Evolutionary conservation across 2,113 vertebrate genomes (phyloP).

Genomic region (Onychorhynchus coronatus): DNA sequence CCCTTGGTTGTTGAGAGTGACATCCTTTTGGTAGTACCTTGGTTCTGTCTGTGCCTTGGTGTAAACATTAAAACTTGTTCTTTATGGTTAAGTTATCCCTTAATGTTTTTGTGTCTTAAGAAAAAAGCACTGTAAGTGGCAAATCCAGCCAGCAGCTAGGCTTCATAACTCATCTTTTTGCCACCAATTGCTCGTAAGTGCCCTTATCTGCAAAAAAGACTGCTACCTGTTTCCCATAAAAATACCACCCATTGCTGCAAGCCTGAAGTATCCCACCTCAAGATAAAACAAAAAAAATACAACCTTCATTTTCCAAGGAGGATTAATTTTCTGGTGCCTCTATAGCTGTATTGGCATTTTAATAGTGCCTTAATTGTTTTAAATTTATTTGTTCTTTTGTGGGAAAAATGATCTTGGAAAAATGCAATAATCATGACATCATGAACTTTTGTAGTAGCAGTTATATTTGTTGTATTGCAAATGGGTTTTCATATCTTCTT

Average conservation of each 20-base stretch:
- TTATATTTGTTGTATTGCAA: not conserved
- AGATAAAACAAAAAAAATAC: not conserved
- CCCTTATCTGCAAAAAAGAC: not conserved
- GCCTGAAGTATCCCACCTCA: not conserved
- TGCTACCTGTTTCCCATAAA: slow-evolving; percentile 13
- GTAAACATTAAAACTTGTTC: not conserved
- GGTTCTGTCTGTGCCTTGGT: not conserved
- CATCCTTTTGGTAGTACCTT: not conserved
- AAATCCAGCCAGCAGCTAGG: not conserved
- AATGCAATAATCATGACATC: not conserved
- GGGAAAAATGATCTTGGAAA: not conserved
- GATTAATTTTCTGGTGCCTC: not conserved
- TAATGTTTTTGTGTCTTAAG: not conserved
- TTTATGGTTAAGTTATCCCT: not conserved
- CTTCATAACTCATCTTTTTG: not conserved
- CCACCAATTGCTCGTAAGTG: not conserved
- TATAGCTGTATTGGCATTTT: not conserved
- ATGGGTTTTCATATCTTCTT: not conserved
- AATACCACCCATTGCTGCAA: not conserved
- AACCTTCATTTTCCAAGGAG: not conserved
- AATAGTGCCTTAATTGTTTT: not conserved
- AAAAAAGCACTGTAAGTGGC: not conserved
- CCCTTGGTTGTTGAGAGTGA: not conserved
- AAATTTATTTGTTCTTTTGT: not conserved
- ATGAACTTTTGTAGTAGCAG: not conserved